These are phyloP conservation scores for Eulithis prunata DNA, from an alignment of 2,888 invertebrate genomes.

Conservation along the genomic window DNA sequence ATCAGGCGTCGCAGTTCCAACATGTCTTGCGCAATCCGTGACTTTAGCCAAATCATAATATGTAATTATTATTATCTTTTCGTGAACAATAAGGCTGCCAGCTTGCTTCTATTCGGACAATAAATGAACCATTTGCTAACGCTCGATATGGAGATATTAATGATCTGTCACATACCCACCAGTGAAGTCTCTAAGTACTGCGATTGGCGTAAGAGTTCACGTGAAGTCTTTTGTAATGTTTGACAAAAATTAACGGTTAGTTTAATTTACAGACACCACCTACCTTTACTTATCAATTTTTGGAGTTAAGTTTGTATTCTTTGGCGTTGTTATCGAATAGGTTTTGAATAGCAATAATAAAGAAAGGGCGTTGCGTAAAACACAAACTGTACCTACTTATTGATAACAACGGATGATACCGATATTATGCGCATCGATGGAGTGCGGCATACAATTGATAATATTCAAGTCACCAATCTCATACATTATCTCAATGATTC, in stretches of 20 bases:
- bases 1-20: slow-evolving; percentile 8
- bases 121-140: slow-evolving; percentile 46
- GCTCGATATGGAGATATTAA: slow-evolving; percentile 47
- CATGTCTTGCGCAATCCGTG: slow-evolving; percentile 15
- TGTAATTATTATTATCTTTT: slow-evolving; percentile 44
- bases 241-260: slow-evolving; percentile 35
- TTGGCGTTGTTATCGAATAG: no score
- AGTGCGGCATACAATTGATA: background rate
- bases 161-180: slow-evolving; percentile 39
- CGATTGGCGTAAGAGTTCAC: slow-evolving; percentile 18
- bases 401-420: no score
- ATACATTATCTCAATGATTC: no score
- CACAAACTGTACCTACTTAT: no score
- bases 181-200: no score
- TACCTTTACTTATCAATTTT: no score
- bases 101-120: slow-evolving; percentile 38
- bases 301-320: no score
- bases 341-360: no score
- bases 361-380: no score
- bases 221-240: slow-evolving; percentile 22
- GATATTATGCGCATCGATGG: no score
- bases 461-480: no score
- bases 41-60: slow-evolving; percentile 45
- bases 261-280: background rate
- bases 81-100: slow-evolving; percentile 36